Conservation (phyloP, 2,888 invertebrate genomes). For the Drosophila testacea region DNA sequence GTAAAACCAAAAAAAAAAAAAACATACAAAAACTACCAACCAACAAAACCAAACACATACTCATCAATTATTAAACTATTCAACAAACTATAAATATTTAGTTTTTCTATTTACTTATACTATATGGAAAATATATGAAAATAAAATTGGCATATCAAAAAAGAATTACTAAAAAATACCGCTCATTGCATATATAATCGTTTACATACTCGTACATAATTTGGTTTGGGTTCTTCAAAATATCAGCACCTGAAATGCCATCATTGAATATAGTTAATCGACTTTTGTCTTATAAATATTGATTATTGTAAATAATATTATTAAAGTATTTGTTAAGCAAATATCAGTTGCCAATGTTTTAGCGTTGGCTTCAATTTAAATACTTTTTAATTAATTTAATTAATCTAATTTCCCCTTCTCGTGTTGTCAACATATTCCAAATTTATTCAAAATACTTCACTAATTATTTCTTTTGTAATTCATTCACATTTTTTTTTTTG, state of each 20-base stretch:
- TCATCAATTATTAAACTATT: conserved; percentile 50
- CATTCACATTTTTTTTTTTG: conserved; percentile 60
- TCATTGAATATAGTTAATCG: conserved; percentile 34
- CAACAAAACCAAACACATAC: conserved; percentile 36
- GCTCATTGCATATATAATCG: conserved; percentile 50
- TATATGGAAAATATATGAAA: conserved; percentile 4
- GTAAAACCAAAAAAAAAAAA: conserved; percentile 35
- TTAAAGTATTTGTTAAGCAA: conserved; percentile 40
- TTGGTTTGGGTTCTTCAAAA: conserved; percentile 75
- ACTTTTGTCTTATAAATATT: conserved; percentile 26
- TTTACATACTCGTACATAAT: conserved; percentile 55
- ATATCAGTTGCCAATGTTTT: conserved; percentile 30
- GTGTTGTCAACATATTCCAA: conserved; percentile 38
- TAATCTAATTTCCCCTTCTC: conserved; percentile 9
- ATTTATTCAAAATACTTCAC: conserved; percentile 20
- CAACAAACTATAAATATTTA: conserved; percentile 42
- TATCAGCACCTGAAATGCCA: conserved; percentile 43
- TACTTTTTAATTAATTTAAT: conserved; percentile 31
- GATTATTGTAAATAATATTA: conserved; percentile 55
- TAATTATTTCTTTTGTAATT: conserved; percentile 23
- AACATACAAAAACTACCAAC: conserved; percentile 31
- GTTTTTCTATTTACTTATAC: conserved; percentile 3
- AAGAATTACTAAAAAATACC: conserved; percentile 21
- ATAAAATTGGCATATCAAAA: conserved; percentile 33
- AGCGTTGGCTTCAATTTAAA: conserved; percentile 13